Percentiles rank a stretch among this genome's conserved stretches.
Evolutionary conservation across 1,140 invertebrate species (phyloP).

Genomic region (Drosophila nigrodunni): DNA sequence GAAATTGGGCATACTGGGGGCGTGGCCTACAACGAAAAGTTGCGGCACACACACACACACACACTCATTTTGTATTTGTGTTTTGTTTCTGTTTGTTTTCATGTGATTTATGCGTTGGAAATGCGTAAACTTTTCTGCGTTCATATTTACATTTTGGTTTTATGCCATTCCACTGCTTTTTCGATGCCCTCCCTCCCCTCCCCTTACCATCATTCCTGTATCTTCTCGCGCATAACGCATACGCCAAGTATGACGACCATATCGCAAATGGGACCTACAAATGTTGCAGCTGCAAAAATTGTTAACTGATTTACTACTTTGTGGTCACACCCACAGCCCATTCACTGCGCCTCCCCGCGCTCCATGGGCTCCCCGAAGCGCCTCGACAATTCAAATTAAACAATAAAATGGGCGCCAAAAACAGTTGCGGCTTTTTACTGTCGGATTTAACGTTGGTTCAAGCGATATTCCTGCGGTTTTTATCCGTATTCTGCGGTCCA

Average conservation of each 20-base stretch:
- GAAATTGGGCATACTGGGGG: constrained; percentile 15
- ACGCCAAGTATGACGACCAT: constrained; percentile 47
- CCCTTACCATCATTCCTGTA: not conserved
- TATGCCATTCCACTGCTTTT: constrained; percentile 24
- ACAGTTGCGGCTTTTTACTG: constrained; percentile 52
- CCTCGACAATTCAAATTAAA: constrained; percentile 63
- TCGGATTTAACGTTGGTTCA: constrained; percentile 2
- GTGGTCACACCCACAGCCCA: constrained; percentile 39
- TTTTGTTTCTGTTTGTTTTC: constrained; percentile 37
- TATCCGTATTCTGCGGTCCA: constrained; percentile 3
- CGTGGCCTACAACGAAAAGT: constrained; percentile 9
- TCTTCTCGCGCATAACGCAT: constrained; percentile 49
- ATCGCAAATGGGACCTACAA: constrained; percentile 12
- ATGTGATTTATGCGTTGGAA: constrained; percentile 72
- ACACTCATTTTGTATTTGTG: constrained; percentile 10
- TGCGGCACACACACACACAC: constrained; percentile 3
- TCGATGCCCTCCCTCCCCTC: not conserved
- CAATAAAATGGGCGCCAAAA: constrained; percentile 63
- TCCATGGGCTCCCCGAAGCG: not conserved
- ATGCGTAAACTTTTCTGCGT: constrained; percentile 60
- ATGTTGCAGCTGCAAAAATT: constrained; percentile 33
- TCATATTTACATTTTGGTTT: constrained; percentile 49
- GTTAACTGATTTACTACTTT: constrained; percentile 51
- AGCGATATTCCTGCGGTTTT: constrained; percentile 6
- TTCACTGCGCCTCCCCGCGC: too few species aligned